Evolutionary conservation across 1,140 invertebrate genomes (phyloP).

Genomic region (Sycobia sp.): DNA sequence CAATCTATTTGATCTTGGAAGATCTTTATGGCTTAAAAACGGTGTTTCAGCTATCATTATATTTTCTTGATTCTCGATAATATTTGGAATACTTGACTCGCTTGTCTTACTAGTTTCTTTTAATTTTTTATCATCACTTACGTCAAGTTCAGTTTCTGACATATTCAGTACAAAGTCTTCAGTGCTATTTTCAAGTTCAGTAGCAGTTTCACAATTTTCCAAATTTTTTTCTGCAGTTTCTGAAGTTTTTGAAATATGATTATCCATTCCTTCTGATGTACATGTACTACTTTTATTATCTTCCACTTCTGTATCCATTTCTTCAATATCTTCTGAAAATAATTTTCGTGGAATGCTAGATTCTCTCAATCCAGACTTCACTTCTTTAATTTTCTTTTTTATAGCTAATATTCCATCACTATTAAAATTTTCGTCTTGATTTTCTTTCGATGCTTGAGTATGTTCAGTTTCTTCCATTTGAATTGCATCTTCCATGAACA

Average conservation of each 20-base stretch:
- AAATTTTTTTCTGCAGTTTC: neutral
- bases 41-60: conserved; percentile 13
- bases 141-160: conserved; percentile 12
- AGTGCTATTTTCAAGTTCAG: neutral
- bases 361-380: conserved; percentile 12
- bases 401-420: neutral
- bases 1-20: conserved; percentile 11
- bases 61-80: conserved; percentile 21
- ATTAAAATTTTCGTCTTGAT: conserved; percentile 14
- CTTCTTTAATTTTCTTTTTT: conserved; percentile 14
- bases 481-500: conserved; percentile 39
- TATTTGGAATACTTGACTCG: neutral
- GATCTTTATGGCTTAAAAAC: conserved; percentile 31
- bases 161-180: conserved; percentile 30
- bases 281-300: neutral
- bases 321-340: conserved; percentile 10
- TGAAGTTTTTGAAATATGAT: neutral
- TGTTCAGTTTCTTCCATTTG: conserved; percentile 14
- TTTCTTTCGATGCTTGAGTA: conserved; percentile 7
- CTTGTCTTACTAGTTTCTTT: neutral
- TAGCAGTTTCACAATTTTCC: neutral
- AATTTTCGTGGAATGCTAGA: conserved; percentile 21
- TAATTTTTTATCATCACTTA: neutral
- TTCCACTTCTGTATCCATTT: conserved; percentile 21
- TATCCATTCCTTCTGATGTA: neutral